Conservation (phyloP, 2,113 vertebrate genomes). For the Delphinapterus leucas region DNA sequence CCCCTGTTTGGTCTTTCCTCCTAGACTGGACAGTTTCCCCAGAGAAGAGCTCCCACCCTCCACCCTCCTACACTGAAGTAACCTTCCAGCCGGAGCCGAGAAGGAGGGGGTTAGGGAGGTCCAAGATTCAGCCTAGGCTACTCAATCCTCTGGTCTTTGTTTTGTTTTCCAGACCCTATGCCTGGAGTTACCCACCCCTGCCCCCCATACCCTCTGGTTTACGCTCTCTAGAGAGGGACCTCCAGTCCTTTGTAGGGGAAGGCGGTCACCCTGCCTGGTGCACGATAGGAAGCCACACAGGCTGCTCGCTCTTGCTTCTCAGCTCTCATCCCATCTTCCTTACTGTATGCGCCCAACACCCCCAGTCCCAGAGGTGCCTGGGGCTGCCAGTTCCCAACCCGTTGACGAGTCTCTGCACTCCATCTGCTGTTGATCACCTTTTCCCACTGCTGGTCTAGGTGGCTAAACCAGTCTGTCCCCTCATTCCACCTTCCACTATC, state of each 20-base stretch:
- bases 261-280: neutral
- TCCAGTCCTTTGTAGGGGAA: neutral
- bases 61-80: neutral
- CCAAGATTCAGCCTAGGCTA: neutral
- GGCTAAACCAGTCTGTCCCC: neutral
- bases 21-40: neutral
- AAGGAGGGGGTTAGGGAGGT: neutral
- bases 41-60: neutral
- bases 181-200: neutral
- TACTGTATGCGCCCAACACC: neutral
- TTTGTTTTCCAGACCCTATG: neutral
- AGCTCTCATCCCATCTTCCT: neutral
- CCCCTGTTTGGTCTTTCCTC: neutral
- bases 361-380: neutral
- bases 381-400: neutral
- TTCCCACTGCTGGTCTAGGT: neutral
- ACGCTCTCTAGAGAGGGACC: neutral
- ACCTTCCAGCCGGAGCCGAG: neutral
- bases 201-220: neutral
- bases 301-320: neutral
- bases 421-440: neutral
- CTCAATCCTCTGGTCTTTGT: neutral
- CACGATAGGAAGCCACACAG: fast-evolving
- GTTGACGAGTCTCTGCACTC: neutral
- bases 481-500: neutral